Conservation (phyloP, 2,797 vertebrate species). For the Erithacus rubecula region DNA sequence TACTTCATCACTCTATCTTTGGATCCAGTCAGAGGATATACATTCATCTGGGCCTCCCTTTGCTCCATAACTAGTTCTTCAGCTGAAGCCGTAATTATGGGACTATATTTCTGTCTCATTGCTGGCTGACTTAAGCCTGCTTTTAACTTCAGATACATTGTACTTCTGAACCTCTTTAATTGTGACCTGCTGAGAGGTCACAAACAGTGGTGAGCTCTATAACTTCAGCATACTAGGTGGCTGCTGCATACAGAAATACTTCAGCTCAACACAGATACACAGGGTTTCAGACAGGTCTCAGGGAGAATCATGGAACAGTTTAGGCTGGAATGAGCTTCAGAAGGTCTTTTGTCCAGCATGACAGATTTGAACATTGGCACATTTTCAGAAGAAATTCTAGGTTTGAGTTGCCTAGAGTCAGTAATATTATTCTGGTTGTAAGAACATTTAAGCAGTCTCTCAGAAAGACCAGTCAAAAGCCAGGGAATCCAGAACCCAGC, state of each 20-base stretch:
- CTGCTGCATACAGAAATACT: neutral
- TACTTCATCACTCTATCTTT: neutral
- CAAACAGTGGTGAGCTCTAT: neutral
- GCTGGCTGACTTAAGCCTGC: neutral
- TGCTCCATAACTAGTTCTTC: neutral
- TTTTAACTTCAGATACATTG: neutral
- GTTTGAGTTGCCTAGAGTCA: neutral
- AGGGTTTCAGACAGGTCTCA: neutral
- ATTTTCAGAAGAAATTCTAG: neutral
- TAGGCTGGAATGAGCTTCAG: neutral
- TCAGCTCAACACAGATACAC: neutral
- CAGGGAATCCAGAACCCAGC: neutral
- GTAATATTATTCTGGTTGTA: neutral
- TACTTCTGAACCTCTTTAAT: neutral
- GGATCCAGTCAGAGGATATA: neutral
- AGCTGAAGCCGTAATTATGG: neutral
- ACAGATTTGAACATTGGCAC: neutral
- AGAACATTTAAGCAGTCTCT: neutral
- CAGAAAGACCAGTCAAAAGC: neutral
- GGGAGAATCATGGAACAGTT: neutral
- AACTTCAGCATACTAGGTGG: neutral
- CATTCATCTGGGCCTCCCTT: neutral
- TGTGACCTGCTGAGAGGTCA: neutral
- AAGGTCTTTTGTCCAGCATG: neutral
- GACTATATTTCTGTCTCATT: neutral